Evolutionary conservation across 64 coral and sea anemone species (phyloP).

Genomic region (Montipora cactus): DNA sequence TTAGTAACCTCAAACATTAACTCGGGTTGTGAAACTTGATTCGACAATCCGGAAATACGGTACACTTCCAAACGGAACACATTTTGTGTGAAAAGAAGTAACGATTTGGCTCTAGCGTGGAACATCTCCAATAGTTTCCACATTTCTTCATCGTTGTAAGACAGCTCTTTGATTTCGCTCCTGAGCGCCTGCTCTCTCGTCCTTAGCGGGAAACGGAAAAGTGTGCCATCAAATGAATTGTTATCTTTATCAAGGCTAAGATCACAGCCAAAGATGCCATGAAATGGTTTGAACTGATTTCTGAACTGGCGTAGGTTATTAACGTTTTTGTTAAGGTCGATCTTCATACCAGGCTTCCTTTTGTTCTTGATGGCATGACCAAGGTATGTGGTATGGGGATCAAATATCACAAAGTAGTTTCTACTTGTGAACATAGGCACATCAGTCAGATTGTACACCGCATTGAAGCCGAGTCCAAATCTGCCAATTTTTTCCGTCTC

Average conservation of each 20-base stretch:
- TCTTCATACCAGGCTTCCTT: constrained; percentile 64
- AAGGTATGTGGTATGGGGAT: constrained; percentile 79
- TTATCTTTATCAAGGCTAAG: constrained; percentile 37
- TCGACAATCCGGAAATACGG: neutral
- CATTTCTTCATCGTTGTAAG: constrained; percentile 61
- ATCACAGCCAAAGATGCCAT: constrained; percentile 86
- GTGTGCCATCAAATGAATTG: constrained; percentile 69
- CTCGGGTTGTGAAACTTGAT: neutral
- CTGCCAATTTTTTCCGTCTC: constrained; percentile 78
- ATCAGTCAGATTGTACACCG: constrained; percentile 91
- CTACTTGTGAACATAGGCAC: constrained; percentile 87
- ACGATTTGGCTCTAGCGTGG: constrained; percentile 50
- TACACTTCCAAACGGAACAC: constrained; percentile 55
- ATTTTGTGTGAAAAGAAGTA: constrained; percentile 87
- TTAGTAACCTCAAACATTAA: constrained; percentile 2
- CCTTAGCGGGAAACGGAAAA: constrained; percentile 80
- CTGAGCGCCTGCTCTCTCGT: constrained; percentile 65
- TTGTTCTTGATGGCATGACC: constrained; percentile 60
- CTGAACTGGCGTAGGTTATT: neutral
- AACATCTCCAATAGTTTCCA: constrained; percentile 62
- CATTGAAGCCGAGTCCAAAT: constrained; percentile 93
- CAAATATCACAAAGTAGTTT: constrained; percentile 80
- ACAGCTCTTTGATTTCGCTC: constrained; percentile 76
- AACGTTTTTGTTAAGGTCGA: constrained; percentile 37
- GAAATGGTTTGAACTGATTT: constrained; percentile 9